Evolutionary conservation across 2,888 invertebrate species (phyloP).

Genomic region (Zaprionus lineosus): DNA sequence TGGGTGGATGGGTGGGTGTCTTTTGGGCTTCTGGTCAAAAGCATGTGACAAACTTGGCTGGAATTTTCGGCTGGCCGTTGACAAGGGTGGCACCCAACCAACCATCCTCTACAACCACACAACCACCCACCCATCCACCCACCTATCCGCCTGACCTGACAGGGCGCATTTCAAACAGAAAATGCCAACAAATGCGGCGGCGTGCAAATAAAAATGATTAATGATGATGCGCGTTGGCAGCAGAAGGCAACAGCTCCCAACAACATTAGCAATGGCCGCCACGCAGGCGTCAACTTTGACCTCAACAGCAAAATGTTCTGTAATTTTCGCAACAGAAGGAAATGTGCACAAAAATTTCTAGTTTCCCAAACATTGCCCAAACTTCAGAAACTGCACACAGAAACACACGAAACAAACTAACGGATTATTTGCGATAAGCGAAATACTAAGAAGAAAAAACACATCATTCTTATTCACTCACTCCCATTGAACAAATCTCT

Average conservation of each 20-base stretch:
- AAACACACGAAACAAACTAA: no score
- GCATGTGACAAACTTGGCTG: slow-evolving; percentile 72
- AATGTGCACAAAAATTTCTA: no score
- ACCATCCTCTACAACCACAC: slow-evolving; percentile 15
- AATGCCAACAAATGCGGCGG: slow-evolving; percentile 77
- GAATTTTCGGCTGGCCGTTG: slow-evolving; percentile 58
- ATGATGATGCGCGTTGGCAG: slow-evolving; percentile 76
- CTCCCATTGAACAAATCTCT: no score
- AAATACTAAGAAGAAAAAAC: no score
- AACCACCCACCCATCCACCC: slow-evolving; percentile 9
- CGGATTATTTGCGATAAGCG: no score
- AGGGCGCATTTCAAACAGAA: slow-evolving; percentile 67
- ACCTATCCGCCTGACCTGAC: slow-evolving; percentile 27
- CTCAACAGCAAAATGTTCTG: slow-evolving; percentile 26
- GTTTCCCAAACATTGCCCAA: no score
- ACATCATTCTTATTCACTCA: no score
- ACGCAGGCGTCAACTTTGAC: slow-evolving; percentile 62
- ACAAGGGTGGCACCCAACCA: slow-evolving; percentile 60
- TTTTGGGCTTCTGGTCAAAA: slow-evolving; percentile 35
- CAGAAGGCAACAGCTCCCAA: slow-evolving; percentile 25
- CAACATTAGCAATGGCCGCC: slow-evolving; percentile 63
- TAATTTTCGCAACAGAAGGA: no score
- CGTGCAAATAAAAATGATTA: slow-evolving; percentile 81
- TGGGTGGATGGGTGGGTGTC: slow-evolving; percentile 8
- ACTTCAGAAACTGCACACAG: no score